A percentile compares a stretch with the other conserved stretches of the same genome.
These are phyloP conservation scores for Pteronura brasiliensis DNA, from an alignment of 2,113 vertebrate species.

Conservation along the genomic window DNA sequence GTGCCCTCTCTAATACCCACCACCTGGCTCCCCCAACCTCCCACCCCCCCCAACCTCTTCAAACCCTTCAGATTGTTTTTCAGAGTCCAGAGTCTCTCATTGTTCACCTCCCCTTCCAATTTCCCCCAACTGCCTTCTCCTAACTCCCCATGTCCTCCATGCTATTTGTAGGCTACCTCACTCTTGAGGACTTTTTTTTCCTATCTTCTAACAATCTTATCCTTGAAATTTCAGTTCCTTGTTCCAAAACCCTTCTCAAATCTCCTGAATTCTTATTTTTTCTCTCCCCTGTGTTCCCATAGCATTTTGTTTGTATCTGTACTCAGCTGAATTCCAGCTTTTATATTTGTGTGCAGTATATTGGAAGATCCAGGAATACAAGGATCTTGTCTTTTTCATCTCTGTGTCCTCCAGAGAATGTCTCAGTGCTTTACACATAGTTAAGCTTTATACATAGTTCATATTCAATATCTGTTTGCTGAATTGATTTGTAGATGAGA, in stretches of 20 bases:
- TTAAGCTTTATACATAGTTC: neutral
- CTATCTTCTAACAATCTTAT: neutral
- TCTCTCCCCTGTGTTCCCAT: neutral
- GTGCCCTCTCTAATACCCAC: no score
- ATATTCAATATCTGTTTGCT: neutral
- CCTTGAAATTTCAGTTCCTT: neutral
- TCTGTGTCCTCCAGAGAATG: neutral
- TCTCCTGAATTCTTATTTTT: neutral
- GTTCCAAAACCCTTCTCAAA: neutral
- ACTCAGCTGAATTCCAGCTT: neutral
- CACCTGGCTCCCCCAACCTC: no score
- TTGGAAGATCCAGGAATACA: neutral
- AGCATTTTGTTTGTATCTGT: neutral
- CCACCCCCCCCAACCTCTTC: no score
- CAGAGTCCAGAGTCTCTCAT: no score
- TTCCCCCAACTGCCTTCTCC: no score
- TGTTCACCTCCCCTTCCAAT: no score
- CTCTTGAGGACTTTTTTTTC: neutral
- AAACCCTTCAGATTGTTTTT: no score
- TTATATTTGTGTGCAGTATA: neutral
- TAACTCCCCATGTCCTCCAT: no score
- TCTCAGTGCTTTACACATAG: neutral
- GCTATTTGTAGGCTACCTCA: neutral
- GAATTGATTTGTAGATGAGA: neutral
- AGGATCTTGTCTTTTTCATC: neutral